Conservation (phyloP, 2,113 vertebrate species). For the Sinocyclocheilus maitianheensis region DNA sequence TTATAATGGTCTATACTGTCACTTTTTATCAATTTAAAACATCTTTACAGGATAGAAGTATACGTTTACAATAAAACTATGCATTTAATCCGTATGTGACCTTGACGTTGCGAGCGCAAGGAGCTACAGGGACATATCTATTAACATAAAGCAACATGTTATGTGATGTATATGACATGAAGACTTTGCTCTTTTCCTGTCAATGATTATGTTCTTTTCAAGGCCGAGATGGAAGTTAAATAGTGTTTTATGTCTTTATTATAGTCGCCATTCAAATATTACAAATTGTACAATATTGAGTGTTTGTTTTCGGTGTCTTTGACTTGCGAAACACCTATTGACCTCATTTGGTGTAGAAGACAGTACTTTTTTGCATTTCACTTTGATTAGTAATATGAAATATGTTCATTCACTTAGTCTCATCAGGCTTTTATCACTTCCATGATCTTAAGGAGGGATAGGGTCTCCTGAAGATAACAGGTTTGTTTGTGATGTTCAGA, state of each 20-base stretch:
- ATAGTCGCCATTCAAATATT: slow-evolving; percentile 2
- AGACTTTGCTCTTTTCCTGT: background rate
- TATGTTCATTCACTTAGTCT: background rate
- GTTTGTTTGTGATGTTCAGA: background rate
- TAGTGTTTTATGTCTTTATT: slow-evolving; percentile 7
- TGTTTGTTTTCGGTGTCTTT: background rate
- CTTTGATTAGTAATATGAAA: background rate
- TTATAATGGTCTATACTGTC: background rate
- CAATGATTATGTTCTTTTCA: slow-evolving; percentile 35
- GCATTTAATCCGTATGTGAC: background rate
- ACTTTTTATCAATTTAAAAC: background rate
- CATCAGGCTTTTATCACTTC: background rate
- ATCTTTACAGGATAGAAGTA: background rate
- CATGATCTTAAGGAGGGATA: background rate
- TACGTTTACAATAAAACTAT: background rate
- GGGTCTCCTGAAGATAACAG: slow-evolving; percentile 16
- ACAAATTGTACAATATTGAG: background rate
- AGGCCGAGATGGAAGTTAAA: slow-evolving; percentile 8
- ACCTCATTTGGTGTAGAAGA: background rate
- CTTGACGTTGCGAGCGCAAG: background rate
- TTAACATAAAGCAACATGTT: background rate
- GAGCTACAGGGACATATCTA: background rate
- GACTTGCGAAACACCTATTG: background rate
- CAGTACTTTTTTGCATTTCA: background rate
- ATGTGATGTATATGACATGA: background rate